Evolutionary conservation across 2,888 invertebrate species (phyloP).

Genomic region (Xylota sylvarum): DNA sequence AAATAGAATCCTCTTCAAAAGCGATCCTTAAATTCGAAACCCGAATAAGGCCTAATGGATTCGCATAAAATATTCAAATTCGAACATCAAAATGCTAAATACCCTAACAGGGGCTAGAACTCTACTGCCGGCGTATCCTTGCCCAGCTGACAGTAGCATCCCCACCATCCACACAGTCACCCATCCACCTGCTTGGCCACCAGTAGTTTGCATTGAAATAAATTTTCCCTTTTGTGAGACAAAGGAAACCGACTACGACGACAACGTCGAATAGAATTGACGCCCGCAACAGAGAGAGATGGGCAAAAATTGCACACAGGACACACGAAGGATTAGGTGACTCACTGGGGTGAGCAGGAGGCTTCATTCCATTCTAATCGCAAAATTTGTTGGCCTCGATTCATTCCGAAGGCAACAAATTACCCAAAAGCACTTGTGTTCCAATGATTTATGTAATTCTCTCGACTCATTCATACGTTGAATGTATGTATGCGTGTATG

Average conservation of each 20-base stretch:
- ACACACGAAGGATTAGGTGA: slow-evolving; percentile 5
- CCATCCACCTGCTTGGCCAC: slow-evolving; percentile 16
- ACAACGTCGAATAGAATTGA: slow-evolving; percentile 37
- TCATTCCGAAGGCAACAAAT: slow-evolving; percentile 62
- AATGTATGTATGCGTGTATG: slow-evolving; percentile 29
- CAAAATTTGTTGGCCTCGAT: slow-evolving; percentile 67
- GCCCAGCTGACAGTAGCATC: slow-evolving; percentile 25
- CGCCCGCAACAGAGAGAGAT: slow-evolving; percentile 32
- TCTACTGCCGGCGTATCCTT: background rate
- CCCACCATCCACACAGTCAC: too few species aligned
- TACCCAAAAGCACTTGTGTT: slow-evolving; percentile 63
- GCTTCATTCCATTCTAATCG: slow-evolving; percentile 47
- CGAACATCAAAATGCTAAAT: slow-evolving; percentile 74
- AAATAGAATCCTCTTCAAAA: slow-evolving; percentile 31
- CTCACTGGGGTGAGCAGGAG: background rate
- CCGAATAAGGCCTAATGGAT: slow-evolving; percentile 69
- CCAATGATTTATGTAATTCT: slow-evolving; percentile 70
- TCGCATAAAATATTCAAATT: slow-evolving; percentile 78
- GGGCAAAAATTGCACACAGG: slow-evolving; percentile 40
- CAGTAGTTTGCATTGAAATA: slow-evolving; percentile 61
- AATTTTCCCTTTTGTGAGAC: slow-evolving; percentile 62
- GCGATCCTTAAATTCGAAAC: slow-evolving; percentile 48
- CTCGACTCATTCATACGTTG: slow-evolving; percentile 25
- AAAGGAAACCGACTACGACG: slow-evolving; percentile 46
- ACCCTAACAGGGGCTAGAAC: slow-evolving; percentile 49